Evolutionary conservation across 1,140 invertebrate genomes (phyloP).

Genomic region (Drosophila funebris): DNA sequence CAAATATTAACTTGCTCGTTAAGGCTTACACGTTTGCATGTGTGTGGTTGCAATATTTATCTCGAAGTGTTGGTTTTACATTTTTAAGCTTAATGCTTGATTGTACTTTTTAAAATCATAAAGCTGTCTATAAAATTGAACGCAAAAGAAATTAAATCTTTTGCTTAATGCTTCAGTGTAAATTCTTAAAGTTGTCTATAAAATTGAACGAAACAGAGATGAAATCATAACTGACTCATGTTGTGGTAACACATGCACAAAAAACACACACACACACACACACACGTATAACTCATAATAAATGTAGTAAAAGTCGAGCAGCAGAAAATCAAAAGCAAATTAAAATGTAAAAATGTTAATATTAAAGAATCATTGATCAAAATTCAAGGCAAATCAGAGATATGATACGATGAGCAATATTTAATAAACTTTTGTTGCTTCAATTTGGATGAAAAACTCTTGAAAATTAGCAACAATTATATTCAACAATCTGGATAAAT

Average conservation of each 20-base stretch:
- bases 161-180: slow-evolving; percentile 38
- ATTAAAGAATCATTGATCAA: slow-evolving; percentile 28
- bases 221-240: slow-evolving; percentile 53
- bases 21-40: background rate
- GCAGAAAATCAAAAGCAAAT: slow-evolving; percentile 36
- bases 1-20: no score
- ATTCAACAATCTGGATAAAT: slow-evolving; percentile 59
- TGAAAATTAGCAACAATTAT: slow-evolving; percentile 50
- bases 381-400: slow-evolving; percentile 25
- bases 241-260: background rate
- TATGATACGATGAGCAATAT: slow-evolving; percentile 1
- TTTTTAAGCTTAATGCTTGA: slow-evolving; percentile 40
- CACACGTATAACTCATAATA: slow-evolving; percentile 1
- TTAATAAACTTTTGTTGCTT: slow-evolving; percentile 16
- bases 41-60: slow-evolving; percentile 25
- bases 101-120: slow-evolving; percentile 42
- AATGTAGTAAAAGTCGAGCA: slow-evolving; percentile 31
- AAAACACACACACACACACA: background rate
- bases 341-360: slow-evolving; percentile 47
- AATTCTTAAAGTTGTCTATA: slow-evolving; percentile 40
- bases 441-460: slow-evolving; percentile 1
- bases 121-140: slow-evolving; percentile 29
- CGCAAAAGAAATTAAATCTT: slow-evolving; percentile 44
- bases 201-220: slow-evolving; percentile 34
- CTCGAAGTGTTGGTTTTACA: slow-evolving; percentile 27